phyloP scores from a whole-genome alignment of 2,113 vertebrate species.

The Heterocephalus glaber region DNA sequence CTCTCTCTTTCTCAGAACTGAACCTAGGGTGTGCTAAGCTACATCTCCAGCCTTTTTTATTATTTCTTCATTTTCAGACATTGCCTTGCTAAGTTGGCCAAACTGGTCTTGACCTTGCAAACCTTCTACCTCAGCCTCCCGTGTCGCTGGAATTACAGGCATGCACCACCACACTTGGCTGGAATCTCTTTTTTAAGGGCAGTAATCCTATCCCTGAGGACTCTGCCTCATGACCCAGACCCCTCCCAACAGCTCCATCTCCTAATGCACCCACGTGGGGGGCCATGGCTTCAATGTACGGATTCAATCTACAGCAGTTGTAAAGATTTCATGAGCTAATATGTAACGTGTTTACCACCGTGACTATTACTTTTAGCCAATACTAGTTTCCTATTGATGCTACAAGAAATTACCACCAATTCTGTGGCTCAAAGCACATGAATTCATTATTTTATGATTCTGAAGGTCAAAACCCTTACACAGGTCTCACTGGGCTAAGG shows the following conservation, averaged over 20 bases:
- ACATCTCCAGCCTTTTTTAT: too few species aligned
- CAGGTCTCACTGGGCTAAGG: background rate
- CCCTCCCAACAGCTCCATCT: background rate
- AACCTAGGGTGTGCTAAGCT: too few species aligned
- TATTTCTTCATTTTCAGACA: too few species aligned
- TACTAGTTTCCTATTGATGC: background rate
- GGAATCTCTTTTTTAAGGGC: background rate
- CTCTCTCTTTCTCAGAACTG: background rate
- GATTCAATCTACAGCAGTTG: too few species aligned
- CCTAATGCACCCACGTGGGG: background rate
- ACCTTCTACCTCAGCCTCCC: too few species aligned
- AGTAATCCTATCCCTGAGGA: background rate
- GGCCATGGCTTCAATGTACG: background rate
- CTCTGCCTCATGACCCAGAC: background rate
- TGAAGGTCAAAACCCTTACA: background rate
- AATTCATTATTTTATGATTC: background rate
- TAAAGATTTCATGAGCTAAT: background rate
- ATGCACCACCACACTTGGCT: too few species aligned
- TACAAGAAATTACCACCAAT: background rate
- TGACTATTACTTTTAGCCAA: too few species aligned
- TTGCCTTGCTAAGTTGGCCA: too few species aligned
- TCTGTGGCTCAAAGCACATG: accelerated
- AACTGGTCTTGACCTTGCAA: too few species aligned
- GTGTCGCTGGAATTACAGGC: too few species aligned
- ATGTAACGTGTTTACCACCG: background rate